phyloP scores from a whole-genome alignment of 2,888 invertebrate species.

The Limnephilus rhombicus region DNA sequence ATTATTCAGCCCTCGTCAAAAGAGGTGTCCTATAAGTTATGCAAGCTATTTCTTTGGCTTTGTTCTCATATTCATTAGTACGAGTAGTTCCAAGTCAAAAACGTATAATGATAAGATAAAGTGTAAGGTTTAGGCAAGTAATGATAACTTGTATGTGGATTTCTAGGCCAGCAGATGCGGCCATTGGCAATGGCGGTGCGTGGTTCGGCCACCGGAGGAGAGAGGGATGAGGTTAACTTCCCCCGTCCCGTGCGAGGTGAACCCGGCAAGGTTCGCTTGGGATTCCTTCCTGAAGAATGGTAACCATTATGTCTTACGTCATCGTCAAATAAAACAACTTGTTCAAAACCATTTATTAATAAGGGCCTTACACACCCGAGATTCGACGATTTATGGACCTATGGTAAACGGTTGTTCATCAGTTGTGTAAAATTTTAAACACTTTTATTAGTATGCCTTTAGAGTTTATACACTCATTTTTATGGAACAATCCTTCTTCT shows the following conservation, averaged over 20 bases:
- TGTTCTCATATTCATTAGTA: background rate
- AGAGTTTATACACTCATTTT: no score
- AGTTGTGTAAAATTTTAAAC: no score
- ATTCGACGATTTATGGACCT: no score
- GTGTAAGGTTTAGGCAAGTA: background rate
- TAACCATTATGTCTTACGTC: conserved; percentile 65
- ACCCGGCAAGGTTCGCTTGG: conserved; percentile 90
- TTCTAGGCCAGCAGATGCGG: conserved; percentile 75
- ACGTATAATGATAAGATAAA: background rate
- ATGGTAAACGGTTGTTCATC: no score
- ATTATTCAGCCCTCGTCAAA: background rate
- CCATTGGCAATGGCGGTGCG: conserved; percentile 77
- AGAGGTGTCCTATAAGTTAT: background rate
- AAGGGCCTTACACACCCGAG: no score
- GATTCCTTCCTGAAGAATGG: conserved; percentile 97
- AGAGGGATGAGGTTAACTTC: conserved; percentile 85
- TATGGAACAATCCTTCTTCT: no score
- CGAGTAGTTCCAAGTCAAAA: no score
- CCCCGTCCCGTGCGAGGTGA: conserved; percentile 85
- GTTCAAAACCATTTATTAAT: background rate
- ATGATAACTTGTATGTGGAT: background rate
- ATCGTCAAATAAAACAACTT: background rate
- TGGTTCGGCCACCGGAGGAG: conserved; percentile 77
- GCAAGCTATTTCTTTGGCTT: background rate
- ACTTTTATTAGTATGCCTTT: no score